Base-by-base conservation (phyloP, 2,888 invertebrate genomes). In the Adelphocoris suturalis region DNA sequence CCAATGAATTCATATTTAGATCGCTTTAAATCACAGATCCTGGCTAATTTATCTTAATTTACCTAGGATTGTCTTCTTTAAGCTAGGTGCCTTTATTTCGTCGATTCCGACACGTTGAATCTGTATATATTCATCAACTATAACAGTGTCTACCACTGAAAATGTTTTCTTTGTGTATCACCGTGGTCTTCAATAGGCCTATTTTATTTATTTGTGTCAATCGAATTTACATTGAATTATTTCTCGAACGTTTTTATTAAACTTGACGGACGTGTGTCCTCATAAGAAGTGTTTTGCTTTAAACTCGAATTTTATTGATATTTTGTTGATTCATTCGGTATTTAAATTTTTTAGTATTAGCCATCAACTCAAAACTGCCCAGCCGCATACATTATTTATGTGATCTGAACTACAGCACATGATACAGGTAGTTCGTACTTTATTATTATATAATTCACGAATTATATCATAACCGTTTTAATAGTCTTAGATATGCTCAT, bases 401-500 rank as follows among this genome's bases (percentile, higher is more conserved):
- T 46, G 78, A 46, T 46, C 28, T 78, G 19, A 47, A 57, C 57
- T 57, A 57, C 37, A 23, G 78, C 78, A 78, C 78, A 46, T 78
- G 16, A 47, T 7, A 28, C 78, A 16, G 19, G 37, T 78, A 78
- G 37, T 78, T 46, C 16, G 46, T 78, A 37, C 78, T 46, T 46
- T 46, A n/a, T 14, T 12, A 76, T 76, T n/a, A 28, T 76, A 76
- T 37, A 28, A 47, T 46, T 47, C 37, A 75, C 23, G 75, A 27
- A 47, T 46, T 46, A 46, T 28, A 16, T 78, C 46, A 46, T 78
- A 37, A 46, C 47, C 16, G 19, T 46, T 78, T 16, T 78, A 68
- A 68, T 68, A 68, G 27, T 68, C 19, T 12, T 46, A 78, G 47
- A 52, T 48, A 78, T 78, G 82, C 82, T 82, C 52, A 82, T 82